Evolutionary conservation across 53 echinoderm and acorn worm genomes (phyloP), one percentile per base, ranked within the genome.

Genomic region (Temnopleurus reevesii): DNA sequence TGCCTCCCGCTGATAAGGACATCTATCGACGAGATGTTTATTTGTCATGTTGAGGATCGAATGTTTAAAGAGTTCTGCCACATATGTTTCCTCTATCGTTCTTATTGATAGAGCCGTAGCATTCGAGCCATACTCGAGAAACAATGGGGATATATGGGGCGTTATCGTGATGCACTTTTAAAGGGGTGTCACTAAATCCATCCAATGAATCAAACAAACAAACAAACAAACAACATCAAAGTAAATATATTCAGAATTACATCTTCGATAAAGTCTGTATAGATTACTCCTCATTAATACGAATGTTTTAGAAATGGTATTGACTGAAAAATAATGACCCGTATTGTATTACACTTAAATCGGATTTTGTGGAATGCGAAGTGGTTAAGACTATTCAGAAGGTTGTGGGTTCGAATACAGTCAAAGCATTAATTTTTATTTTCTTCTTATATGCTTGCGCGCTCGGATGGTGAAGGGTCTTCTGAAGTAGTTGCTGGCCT

Each of bases 1-100:
- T n/a, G 35, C 36, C 56, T 30, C 83, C 54, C 33, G 55, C 35
- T 33, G 83, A 83, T 83, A 83, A 83, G 55, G 46, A 0, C 47
- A 55, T 83, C 83, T 83, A 53, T 55, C 83, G 28, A n/a, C 54
- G n/a, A n/a, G n/a, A 28, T 83, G 36, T 83, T 83, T 83, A 55
- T 83, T 83, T 83, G 55, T 83, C 83, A 35, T 35, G 33, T 30
- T 55, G 35, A 35, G 35, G 83, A 83, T 83, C 55, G 83, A 53
- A 83, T 53, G 55, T 53, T 83, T 79, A 79, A 79, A 46, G 49
- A 79, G 49, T 46, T 79, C 30, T 79, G 79, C 49, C 77, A 46
- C 77, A 45, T 46, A 77, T 77, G 77, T 77, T 77, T 46, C 45
- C 45, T 26, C 25, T 44, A 25, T 45, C 45, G 21, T 8, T 46